Base-by-base conservation (phyloP, 2,888 invertebrate species). In the Leptinotarsa haldemani region DNA sequence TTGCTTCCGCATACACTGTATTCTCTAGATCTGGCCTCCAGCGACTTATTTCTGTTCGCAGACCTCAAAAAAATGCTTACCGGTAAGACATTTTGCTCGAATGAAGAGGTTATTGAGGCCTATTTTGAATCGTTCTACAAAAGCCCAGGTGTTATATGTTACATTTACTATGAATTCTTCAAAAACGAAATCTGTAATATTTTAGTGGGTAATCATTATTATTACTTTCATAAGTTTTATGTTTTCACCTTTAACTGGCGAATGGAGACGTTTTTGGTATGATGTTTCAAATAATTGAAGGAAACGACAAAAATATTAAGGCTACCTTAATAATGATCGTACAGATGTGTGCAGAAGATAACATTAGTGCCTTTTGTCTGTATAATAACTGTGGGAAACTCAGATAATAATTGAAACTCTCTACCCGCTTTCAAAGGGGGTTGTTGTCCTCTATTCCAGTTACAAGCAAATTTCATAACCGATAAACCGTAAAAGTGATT, bases 331-430 rank as follows among this genome's bases (percentile, higher is more conserved):
- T 56, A 56, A 13, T 56, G 56, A 20, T 56, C 56, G 4, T 13
- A 20, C 20, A 20, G 53, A 53, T 53, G 9, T 20, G 2, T 22
- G 56, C 18, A 12, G 22, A 22, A 56, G 56, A 56, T 56, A 56
- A 56, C 56, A 56, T 20, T 50, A 53, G 22, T 13, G 22, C 12
- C 56, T 56, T 22, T 22, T 22, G 22, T 56, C 56, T 56, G 13
- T 56, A n/a, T n/a, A 56, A 22, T 56, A 22, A 56, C 22, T 22
- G 22, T 56, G 56, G 56, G 56, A 52, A 52, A 56, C 22, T 56
- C 20, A 22, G n/a, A n/a, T n/a, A 56, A 20, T 56, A 56, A 56
- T 56, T 56, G 56, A 22, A 22, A 56, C 56, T 56, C 22, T 56
- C 53, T 53, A 18, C 5, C 53, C 5, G 15, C 3, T 15, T 56